Conservation (phyloP, 2,113 vertebrate genomes). For the Corapipo altera region DNA sequence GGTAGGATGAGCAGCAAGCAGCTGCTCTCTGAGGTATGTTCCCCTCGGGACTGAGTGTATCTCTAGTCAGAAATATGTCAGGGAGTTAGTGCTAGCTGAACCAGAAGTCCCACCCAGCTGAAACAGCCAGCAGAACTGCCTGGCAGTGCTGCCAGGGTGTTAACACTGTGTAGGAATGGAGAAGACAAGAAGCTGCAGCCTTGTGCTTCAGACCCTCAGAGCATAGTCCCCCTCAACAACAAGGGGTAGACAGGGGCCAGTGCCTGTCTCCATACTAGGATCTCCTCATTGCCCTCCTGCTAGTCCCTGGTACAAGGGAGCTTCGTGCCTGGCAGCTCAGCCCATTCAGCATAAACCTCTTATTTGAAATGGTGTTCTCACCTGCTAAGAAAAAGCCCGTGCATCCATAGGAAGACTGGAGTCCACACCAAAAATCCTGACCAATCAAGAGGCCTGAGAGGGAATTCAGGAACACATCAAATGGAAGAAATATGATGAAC, state of each 20-base stretch:
- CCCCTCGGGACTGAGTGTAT: not conserved
- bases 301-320: not conserved
- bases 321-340: accelerated
- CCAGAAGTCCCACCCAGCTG: not conserved
- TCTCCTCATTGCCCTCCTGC: not conserved
- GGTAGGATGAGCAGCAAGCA: not conserved
- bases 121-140: not conserved
- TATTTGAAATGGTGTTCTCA: not conserved
- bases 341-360: not conserved
- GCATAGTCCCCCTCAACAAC: accelerated
- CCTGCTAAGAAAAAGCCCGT: not conserved
- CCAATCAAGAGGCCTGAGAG: not conserved
- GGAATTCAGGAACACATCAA: not conserved
- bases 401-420: not conserved
- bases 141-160: not conserved
- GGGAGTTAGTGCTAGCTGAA: slow-evolving; percentile 19
- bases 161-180: not conserved
- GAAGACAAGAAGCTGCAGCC: not conserved
- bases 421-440: not conserved
- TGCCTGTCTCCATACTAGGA: accelerated
- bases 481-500: not conserved
- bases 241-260: not conserved
- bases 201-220: not conserved
- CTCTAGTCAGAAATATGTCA: slow-evolving; percentile 49
- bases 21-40: slow-evolving; percentile 40